Evolutionary conservation across 1,140 invertebrate species (phyloP), one percentile per base, ranked within the genome.

Genomic region (Cecropterus lyciades): DNA sequence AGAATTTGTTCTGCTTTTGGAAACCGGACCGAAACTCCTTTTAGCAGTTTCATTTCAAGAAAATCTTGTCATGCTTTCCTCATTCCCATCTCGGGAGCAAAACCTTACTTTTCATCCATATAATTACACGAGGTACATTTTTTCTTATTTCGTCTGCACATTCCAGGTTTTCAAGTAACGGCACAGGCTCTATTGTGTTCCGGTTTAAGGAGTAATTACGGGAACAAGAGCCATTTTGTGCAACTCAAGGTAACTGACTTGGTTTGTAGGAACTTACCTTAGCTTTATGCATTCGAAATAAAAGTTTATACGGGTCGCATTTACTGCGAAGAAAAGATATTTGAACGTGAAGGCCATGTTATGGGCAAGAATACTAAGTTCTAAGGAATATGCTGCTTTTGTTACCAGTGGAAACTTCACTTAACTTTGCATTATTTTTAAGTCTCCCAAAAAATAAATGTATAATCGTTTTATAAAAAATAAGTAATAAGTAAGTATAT

Each of bases 191-290:
- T 52, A 63, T 63, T 63, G 59, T 63, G 48, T 52, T 63, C 59
- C 17, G 33, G 48, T 63, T 63, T 63, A 63, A 63, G 59, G 17
- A 63, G 59, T 63, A 63, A 63, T 63, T 63, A 52, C 33, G 8
- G 30, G 15, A 51, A 63, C 59, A 51, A 63, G 48, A 40, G 59
- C 33, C 59, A 63, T 62, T 63, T 63, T 52, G 33, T 52, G 59
- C 46, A 52, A 51, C 33, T 63, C 48, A 49, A 27, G 30, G 46
- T 40, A 63, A 48, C 48, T 17, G 48, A 42, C 46, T 52, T 14
- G 49, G 49, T 52, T 52, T 33, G 49, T 33, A 33, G n/a, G 33
- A 27, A 63, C 48, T 17, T 27, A 33, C 33, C 17, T 63, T 63
- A 24, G 55, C 17, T 45, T 45, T 63, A 14, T 63, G 59, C 48